A percentile compares a stretch with the other conserved stretches of the same genome.
These are phyloP conservation scores for Dufourea novaeangliae DNA, from an alignment of 1,140 invertebrate species.

Conservation along the genomic window DNA sequence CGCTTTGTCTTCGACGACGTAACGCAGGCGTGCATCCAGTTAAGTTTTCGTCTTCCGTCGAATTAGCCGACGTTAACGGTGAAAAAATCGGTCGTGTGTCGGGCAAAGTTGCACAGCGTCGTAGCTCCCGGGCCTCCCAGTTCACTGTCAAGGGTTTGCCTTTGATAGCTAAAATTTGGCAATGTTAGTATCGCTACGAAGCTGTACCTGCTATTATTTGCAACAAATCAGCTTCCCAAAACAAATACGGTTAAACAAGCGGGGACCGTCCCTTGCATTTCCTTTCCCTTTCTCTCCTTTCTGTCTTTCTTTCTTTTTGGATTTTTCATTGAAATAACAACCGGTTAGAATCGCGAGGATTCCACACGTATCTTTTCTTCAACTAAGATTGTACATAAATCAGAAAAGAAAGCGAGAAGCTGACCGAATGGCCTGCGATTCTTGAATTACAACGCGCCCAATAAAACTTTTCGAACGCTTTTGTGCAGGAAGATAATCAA, in stretches of 20 bases:
- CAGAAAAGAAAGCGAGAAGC: not conserved
- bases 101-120: conserved; percentile 78
- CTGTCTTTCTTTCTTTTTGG: not conserved
- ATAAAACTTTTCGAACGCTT: not conserved
- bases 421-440: not conserved
- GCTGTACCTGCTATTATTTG: conserved; percentile 3
- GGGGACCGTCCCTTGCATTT: not conserved
- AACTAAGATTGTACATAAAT: not conserved
- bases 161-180: conserved; percentile 74
- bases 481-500: not conserved
- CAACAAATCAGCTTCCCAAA: conserved; percentile 21
- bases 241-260: conserved; percentile 16
- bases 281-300: not conserved
- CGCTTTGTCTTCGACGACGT: conserved; percentile 85
- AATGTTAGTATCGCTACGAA: conserved; percentile 69
- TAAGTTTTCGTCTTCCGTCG: conserved; percentile 78
- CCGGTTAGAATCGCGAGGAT: not conserved
- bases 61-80: conserved; percentile 77
- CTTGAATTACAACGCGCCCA: too few species aligned
- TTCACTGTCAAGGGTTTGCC: conserved; percentile 71
- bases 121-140: conserved; percentile 68
- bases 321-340: not conserved
- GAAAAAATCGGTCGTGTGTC: conserved; percentile 73
- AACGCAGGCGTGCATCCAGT: conserved; percentile 84
- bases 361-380: not conserved